These are phyloP conservation scores for Orgyia antiqua DNA, from an alignment of 2,888 invertebrate species.

Conservation along the genomic window DNA sequence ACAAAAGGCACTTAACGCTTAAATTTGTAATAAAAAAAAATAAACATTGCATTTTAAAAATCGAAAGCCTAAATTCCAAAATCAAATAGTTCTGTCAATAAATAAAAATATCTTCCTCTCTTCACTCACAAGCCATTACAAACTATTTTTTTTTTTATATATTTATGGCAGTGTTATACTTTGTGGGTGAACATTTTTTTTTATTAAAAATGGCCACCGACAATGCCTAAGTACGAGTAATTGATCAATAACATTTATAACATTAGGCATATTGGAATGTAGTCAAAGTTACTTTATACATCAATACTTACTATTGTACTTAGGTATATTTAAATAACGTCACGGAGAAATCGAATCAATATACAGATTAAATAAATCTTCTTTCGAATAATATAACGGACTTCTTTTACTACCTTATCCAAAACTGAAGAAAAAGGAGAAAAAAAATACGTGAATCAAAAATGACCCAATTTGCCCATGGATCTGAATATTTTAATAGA, in stretches of 20 bases:
- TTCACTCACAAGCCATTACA: slow-evolving; percentile 10
- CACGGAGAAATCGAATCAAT: too few relatives aligned
- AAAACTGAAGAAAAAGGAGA: too few relatives aligned
- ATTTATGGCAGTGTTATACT: slow-evolving; percentile 59
- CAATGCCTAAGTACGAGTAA: slow-evolving; percentile 66
- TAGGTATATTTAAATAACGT: too few relatives aligned
- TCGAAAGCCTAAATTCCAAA: slow-evolving; percentile 1
- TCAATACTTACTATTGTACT: slow-evolving; percentile 10
- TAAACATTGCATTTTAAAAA: slow-evolving; percentile 9
- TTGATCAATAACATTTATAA: slow-evolving; percentile 43
- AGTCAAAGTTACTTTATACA: slow-evolving; percentile 28
- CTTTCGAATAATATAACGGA: too few relatives aligned
- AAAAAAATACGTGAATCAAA: too few relatives aligned
- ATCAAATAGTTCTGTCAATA: slow-evolving; percentile 13
- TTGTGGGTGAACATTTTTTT: slow-evolving; percentile 43
- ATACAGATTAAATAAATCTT: too few relatives aligned
- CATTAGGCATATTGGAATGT: slow-evolving; percentile 28
- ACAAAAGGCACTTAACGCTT: slow-evolving; percentile 30
- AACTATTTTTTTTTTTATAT: slow-evolving; percentile 30
- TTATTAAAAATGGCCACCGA: slow-evolving; percentile 46
- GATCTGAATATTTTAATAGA: too few relatives aligned
- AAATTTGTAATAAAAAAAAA: slow-evolving; percentile 21
- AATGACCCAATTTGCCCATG: too few relatives aligned
- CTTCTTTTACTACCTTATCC: too few relatives aligned
- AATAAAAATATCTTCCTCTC: slow-evolving; percentile 16